These are phyloP conservation scores for Sturmia bella DNA, from an alignment of 2,888 invertebrate genomes.

Conservation along the genomic window DNA sequence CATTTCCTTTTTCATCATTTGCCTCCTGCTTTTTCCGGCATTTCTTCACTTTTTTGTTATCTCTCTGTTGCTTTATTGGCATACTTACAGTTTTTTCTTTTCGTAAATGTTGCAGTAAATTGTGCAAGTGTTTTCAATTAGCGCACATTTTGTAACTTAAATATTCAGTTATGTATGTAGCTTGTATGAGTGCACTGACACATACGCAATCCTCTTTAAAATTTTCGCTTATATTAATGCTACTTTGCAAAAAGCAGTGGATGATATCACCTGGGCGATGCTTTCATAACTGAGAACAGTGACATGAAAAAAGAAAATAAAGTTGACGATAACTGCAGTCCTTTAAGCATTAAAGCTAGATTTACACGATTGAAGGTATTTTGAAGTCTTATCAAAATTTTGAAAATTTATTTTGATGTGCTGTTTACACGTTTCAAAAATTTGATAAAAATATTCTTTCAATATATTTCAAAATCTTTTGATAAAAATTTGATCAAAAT, in stretches of 20 bases:
- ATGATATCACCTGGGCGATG: too few species aligned
- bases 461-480: too few species aligned
- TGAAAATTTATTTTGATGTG: too few species aligned
- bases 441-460: too few species aligned
- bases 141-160: slow-evolving; percentile 78
- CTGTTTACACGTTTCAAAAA: too few species aligned
- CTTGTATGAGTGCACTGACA: slow-evolving; percentile 17
- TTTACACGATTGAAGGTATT: too few species aligned
- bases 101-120: slow-evolving; percentile 74
- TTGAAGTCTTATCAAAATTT: too few species aligned
- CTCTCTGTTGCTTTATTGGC: slow-evolving; percentile 59
- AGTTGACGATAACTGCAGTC: too few species aligned
- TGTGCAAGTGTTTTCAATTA: slow-evolving; percentile 80
- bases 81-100: slow-evolving; percentile 54
- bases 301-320: neutral
- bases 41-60: slow-evolving; percentile 10
- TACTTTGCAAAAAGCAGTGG: too few species aligned
- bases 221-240: neutral
- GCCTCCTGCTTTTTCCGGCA: neutral
- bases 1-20: slow-evolving; percentile 9
- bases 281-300: too few species aligned
- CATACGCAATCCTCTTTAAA: neutral
- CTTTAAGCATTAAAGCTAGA: too few species aligned
- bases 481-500: too few species aligned
- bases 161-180: slow-evolving; percentile 77